Evolutionary conservation across 2,797 vertebrate species (phyloP).

Genomic region (Chelon auratus): DNA sequence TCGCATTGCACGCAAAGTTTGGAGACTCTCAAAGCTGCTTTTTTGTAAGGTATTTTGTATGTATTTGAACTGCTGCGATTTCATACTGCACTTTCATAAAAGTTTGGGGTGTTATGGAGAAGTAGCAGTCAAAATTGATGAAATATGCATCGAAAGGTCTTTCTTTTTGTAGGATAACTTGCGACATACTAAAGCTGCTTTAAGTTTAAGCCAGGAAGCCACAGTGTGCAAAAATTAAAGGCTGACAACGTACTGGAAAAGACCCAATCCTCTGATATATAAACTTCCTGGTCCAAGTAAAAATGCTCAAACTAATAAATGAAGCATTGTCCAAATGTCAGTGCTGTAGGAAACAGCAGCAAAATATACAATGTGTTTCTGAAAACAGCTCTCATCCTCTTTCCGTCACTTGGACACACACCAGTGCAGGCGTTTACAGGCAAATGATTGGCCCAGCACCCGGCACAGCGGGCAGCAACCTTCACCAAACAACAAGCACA

Average conservation of each 20-base stretch:
- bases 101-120: no score
- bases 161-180: neutral
- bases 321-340: neutral
- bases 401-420: slow-evolving; percentile 32
- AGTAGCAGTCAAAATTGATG: neutral
- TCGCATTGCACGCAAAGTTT: neutral
- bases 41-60: slow-evolving; percentile 4
- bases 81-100: neutral
- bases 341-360: slow-evolving; percentile 21
- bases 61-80: neutral
- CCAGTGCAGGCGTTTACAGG: slow-evolving; percentile 30
- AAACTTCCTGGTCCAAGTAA: slow-evolving; percentile 2
- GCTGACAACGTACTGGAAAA: slow-evolving; percentile 20
- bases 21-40: neutral
- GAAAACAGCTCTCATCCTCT: slow-evolving; percentile 38
- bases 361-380: slow-evolving; percentile 15
- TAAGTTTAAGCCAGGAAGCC: slow-evolving; percentile 28
- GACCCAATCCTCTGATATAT: slow-evolving; percentile 19
- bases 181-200: slow-evolving; percentile 25
- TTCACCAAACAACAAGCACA: slow-evolving; percentile 44
- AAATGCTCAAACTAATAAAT: slow-evolving; percentile 29
- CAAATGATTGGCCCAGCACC: slow-evolving; percentile 43
- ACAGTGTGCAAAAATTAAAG: slow-evolving; percentile 23
- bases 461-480: slow-evolving; percentile 35
- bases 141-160: neutral